Evolutionary conservation across 1,140 invertebrate species (phyloP).

Genomic region (Lysiphlebus fabarum): DNA sequence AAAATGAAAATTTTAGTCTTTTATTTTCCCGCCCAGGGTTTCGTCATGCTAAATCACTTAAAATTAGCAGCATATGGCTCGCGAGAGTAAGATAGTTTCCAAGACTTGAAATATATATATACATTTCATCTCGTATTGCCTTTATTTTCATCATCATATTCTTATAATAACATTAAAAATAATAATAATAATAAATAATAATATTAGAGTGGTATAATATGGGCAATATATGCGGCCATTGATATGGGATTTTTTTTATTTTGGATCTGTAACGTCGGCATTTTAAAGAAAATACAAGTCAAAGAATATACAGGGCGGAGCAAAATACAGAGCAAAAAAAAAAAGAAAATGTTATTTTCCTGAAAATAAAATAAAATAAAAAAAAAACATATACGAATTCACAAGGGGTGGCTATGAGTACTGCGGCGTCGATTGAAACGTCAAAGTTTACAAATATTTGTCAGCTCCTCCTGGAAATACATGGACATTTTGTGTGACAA

Average conservation of each 20-base stretch:
- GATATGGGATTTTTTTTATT: slow-evolving; percentile 5
- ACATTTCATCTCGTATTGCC: too few species aligned
- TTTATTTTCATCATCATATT: too few species aligned
- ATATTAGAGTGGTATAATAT: slow-evolving; percentile 12
- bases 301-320: slow-evolving; percentile 26
- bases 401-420: too few species aligned
- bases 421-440: slow-evolving; percentile 18
- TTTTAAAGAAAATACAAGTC: slow-evolving; percentile 27
- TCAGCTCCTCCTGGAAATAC: slow-evolving; percentile 22
- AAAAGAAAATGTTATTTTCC: slow-evolving; percentile 27
- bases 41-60: slow-evolving; percentile 45
- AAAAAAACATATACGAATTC: too few species aligned
- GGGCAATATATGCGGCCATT: not conserved
- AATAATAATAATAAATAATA: too few species aligned
- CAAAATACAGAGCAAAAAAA: not conserved
- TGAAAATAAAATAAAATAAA: slow-evolving; percentile 3
- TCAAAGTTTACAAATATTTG: slow-evolving; percentile 41
- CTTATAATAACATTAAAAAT: too few species aligned
- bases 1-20: slow-evolving; percentile 14
- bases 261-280: slow-evolving; percentile 21
- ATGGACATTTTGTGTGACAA: slow-evolving; percentile 6
- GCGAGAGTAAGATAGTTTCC: too few species aligned
- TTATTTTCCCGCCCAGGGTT: slow-evolving; percentile 19
- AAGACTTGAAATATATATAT: too few species aligned
- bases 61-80: slow-evolving; percentile 46